These are phyloP conservation scores for Megalopta genalis DNA, from an alignment of 1,140 invertebrate species.

Conservation along the genomic window DNA sequence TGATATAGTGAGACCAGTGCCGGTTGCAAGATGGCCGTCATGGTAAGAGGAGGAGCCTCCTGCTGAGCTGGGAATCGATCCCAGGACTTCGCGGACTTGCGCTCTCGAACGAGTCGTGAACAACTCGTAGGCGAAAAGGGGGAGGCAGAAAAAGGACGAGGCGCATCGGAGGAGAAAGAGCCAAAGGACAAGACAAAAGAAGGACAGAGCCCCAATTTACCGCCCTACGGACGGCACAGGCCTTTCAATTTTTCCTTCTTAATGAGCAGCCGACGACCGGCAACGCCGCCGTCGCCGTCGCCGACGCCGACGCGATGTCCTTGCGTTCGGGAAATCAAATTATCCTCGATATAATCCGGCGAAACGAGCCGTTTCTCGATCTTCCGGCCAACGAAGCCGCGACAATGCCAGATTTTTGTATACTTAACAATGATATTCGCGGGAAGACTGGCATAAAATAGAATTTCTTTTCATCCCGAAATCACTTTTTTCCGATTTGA, in stretches of 20 bases:
- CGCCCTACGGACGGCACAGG: conserved; percentile 67
- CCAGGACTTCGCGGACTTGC: conserved; percentile 77
- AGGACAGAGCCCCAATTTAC: conserved; percentile 66
- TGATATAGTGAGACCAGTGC: conserved; percentile 76
- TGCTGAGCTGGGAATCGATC: conserved; percentile 78
- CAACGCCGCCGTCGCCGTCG: background rate
- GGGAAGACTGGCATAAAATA: too few relatives aligned
- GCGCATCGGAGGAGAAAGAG: conserved; percentile 44
- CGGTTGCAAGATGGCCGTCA: conserved; percentile 79
- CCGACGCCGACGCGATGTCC: conserved; percentile 51
- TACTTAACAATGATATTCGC: too few relatives aligned
- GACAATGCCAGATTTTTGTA: background rate
- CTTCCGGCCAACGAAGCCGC: conserved; percentile 26
- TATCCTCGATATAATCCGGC: conserved; percentile 66
- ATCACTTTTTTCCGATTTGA: too few relatives aligned
- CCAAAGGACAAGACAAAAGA: conserved; percentile 31
- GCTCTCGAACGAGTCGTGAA: conserved; percentile 68
- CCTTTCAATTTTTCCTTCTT: conserved; percentile 69
- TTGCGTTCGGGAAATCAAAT: conserved; percentile 69
- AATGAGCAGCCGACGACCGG: conserved; percentile 64
- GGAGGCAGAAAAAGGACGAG: conserved; percentile 55
- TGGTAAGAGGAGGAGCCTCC: conserved; percentile 78
- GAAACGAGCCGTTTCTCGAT: conserved; percentile 30
- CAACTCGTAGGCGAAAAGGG: conserved; percentile 58
- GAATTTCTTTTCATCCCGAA: too few relatives aligned